Base-by-base conservation (phyloP, 2,888 invertebrate species). In the Eremobia ochroleuca region DNA sequence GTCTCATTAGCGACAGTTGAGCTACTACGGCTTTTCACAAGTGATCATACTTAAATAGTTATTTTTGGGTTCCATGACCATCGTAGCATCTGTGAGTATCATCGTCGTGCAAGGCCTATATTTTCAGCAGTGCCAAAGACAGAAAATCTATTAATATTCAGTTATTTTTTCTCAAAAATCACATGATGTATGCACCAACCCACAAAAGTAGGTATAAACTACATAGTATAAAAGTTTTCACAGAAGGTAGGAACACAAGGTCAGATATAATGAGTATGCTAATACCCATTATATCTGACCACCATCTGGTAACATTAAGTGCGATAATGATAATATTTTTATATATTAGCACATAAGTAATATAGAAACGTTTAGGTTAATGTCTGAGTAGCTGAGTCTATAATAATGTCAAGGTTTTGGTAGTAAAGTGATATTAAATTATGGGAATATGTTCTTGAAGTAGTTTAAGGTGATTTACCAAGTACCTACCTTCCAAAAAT, bases 321-420 rank as follows among this genome's bases (percentile, higher is more conserved):
- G 59, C 21, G 21, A 6, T 67, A 58, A 76, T 59, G 72, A 71
- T 83, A n/a, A 88, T 83, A 83, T 69, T 86, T 82, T 77, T 76
- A 72, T 43, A 72, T 69, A 87, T 88, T 81, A 87, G 61, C 70
- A 69, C 71, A 58, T 66, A 80, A 65, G 64, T 76, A 71, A 37
- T 46, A 73, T 18, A 82, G n/a, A 13, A 68, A 40, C 67, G 81
- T 66, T 86, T 83, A 69, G 66, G 28, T 75, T 64, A 67, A 76
- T 76, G 62, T 37, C 2, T 25, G 31, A 13, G 72, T 70, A 55
- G 49, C n/a, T 76, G 1, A 18, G 62, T 18, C 66, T 67, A 55
- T 31, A 55, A 73, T 64, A 58, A 71, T 83, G 87, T 70, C 87
- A 87, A 87, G 84, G 84, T 76, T 83, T 59, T 25, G 15, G 34